Conservation (phyloP, 2,888 invertebrate species). For the Hypomecis atomaria region DNA sequence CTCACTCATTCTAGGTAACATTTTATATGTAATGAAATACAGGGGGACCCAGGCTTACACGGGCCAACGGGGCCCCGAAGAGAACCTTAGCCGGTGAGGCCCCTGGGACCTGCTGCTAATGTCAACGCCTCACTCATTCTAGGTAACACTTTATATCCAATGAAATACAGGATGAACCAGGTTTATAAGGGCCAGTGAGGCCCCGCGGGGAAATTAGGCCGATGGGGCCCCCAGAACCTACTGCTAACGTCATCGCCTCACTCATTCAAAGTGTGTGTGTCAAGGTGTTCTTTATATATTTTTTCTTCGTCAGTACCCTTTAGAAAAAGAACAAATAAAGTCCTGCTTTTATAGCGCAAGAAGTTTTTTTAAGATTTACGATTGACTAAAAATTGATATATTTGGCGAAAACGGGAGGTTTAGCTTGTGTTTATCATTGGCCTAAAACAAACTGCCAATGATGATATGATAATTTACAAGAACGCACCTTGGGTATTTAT, state of each 20-base stretch:
- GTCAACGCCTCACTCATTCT: conserved; percentile 65
- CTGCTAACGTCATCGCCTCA: conserved; percentile 64
- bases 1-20: conserved; percentile 62
- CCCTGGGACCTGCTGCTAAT: conserved; percentile 61
- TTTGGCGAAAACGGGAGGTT: no score
- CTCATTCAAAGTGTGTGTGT: conserved; percentile 46
- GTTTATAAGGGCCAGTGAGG: conserved; percentile 79
- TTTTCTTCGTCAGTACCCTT: not conserved
- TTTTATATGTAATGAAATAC: no score
- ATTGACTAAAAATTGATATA: no score
- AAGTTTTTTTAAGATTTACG: no score
- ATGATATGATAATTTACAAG: no score
- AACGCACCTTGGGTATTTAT: no score
- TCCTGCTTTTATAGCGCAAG: no score
- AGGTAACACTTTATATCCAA: no score
- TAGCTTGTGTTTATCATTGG: no score
- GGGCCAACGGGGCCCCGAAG: conserved; percentile 80
- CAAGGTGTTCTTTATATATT: not conserved
- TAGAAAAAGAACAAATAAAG: no score
- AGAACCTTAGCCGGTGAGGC: conserved; percentile 59
- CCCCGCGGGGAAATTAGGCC: conserved; percentile 65
- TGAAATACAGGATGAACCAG: conserved; percentile 56
- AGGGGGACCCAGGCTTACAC: conserved; percentile 68
- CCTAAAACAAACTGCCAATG: no score
- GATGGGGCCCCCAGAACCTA: conserved; percentile 64